Percentiles rank a stretch among this genome's conserved stretches.
phyloP scores from a whole-genome alignment of 1,140 invertebrate species.

The Cotesia glomerata region DNA sequence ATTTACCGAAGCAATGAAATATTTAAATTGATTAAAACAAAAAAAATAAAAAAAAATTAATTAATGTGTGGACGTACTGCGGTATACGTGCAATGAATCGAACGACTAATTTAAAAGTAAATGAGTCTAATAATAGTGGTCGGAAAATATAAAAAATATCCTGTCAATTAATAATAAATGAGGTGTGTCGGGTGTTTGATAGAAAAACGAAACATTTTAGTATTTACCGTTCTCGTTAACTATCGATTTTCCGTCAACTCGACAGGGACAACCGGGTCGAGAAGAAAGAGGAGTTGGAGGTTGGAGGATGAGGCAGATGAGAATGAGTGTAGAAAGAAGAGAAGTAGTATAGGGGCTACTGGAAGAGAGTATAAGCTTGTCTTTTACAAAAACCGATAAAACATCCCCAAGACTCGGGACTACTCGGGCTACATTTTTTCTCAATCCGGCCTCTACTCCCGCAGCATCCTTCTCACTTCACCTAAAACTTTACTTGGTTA shows the following conservation, averaged over 20 bases:
- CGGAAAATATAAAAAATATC: neutral
- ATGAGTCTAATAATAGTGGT: too few species aligned
- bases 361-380: conserved; percentile 4
- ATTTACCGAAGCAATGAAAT: too few species aligned
- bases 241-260: conserved; percentile 43
- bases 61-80: too few species aligned
- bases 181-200: neutral
- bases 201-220: conserved; percentile 21
- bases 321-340: too few species aligned
- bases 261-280: conserved; percentile 22
- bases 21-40: too few species aligned
- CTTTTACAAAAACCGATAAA: conserved; percentile 34
- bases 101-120: too few species aligned
- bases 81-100: too few species aligned
- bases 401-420: conserved; percentile 25
- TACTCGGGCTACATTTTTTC: conserved; percentile 16
- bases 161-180: conserved; percentile 18
- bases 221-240: conserved; percentile 38
- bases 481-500: neutral
- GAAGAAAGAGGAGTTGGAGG: too few species aligned
- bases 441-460: neutral
- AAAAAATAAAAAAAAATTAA: too few species aligned
- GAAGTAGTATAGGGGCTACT: too few species aligned
- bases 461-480: neutral
- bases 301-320: too few species aligned